These are phyloP conservation scores for Cryptoprocta ferox DNA, from an alignment of 2,797 vertebrate species.

Conservation along the genomic window DNA sequence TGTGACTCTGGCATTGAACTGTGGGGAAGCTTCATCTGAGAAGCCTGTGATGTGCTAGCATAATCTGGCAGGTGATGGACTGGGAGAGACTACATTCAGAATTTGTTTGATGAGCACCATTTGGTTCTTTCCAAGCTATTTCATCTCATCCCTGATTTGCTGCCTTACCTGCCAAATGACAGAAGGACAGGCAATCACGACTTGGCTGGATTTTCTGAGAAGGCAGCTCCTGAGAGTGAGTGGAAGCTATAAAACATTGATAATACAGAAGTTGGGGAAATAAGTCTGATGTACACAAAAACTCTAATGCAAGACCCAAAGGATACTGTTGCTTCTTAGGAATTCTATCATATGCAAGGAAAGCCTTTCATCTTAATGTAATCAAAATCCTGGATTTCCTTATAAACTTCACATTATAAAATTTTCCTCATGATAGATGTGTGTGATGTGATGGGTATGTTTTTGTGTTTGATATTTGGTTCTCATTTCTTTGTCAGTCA, in stretches of 20 bases:
- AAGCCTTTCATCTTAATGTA: neutral
- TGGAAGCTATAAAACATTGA: neutral
- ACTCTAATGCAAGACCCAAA: neutral
- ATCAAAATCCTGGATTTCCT: neutral
- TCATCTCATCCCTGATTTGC: neutral
- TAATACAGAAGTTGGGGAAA: neutral
- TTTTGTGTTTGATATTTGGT: neutral
- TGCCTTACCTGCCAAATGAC: neutral
- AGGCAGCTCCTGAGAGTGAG: neutral
- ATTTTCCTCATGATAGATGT: neutral
- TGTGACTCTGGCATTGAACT: neutral
- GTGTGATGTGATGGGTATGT: neutral
- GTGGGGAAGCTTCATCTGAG: neutral
- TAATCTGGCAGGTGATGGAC: neutral
- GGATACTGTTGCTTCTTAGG: neutral
- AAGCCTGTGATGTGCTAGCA: neutral
- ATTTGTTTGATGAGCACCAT: neutral
- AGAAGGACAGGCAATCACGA: neutral
- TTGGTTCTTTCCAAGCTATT: neutral
- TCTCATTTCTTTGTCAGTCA: neutral
- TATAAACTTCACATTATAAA: neutral
- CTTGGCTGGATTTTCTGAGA: conserved; percentile 11
- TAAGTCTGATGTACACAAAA: neutral
- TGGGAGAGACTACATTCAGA: neutral
- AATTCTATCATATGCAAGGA: neutral